Evolutionary conservation across 2,888 invertebrate genomes (phyloP).

Genomic region (Mythimna impura): DNA sequence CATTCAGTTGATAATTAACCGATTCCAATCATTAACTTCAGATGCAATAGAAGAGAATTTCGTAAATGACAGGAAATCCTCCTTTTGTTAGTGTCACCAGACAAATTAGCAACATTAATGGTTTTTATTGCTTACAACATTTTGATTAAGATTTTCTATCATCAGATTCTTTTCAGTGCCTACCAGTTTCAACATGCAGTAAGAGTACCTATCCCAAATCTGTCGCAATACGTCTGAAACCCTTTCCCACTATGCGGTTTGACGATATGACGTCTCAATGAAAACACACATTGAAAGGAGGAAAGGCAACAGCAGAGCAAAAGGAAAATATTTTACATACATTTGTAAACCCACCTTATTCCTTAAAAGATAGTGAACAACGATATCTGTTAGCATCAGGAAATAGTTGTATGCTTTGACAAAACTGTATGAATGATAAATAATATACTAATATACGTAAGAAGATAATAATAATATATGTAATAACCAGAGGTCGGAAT

Average conservation of each 20-base stretch:
- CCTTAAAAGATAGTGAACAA: background rate
- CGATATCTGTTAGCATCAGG: background rate
- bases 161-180: background rate
- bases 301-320: background rate
- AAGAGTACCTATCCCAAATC: background rate
- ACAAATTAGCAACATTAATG: background rate
- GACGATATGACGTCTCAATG: constrained; percentile 8
- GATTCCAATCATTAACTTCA: constrained; percentile 18
- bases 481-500: too few species aligned
- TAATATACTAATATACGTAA: background rate
- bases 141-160: background rate
- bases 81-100: background rate
- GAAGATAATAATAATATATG: too few species aligned
- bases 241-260: constrained; percentile 23
- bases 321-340: background rate
- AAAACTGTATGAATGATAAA: constrained; percentile 7
- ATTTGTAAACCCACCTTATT: background rate
- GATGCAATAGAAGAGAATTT: background rate
- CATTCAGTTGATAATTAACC: background rate
- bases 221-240: constrained; percentile 40
- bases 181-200: constrained; percentile 17
- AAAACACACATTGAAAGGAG: constrained; percentile 10
- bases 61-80: constrained; percentile 4
- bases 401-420: constrained; percentile 1
- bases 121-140: background rate